Base-by-base conservation (phyloP, 2,888 invertebrate species). In the Dinocampus coccinellae region DNA sequence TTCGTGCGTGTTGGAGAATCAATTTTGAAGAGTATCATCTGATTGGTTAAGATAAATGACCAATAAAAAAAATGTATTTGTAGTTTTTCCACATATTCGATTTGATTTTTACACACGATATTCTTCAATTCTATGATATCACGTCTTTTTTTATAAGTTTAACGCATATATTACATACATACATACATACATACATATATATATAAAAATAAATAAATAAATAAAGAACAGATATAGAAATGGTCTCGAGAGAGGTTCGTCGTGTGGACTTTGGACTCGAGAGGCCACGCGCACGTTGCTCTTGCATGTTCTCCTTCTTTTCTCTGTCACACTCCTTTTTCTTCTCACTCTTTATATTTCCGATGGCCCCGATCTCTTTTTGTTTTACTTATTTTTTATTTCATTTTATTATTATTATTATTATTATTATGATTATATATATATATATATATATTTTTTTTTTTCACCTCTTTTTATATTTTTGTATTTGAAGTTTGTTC, bases 301-400 rank as follows among this genome's bases (percentile, higher is more conserved):
- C 47, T 47, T 47, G 47, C 47, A 47, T 47, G 47, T 47, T 20
- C 16, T 22, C 10, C 26, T 1, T 24, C 11, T 13, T 26, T 9
- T 55, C 55, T 24, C 6, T 2, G 22, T 55, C 26, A 11, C 42
- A 22, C 47, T 53, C 55, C 69, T 29, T 36, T 62, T 58, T 57
- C 67, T 24, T 73, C 70, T 73, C 69, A 16, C 75, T 73, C 72
- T 75, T 73, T 77, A 72, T 74, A 76, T 76, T 76, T 76, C 70
- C 73, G 69, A 76, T 74, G 77, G 60, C 76, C 76, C 76, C 77
- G 75, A 75, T 76, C 71, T 58, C 53, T 61, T 58, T 39, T 64
- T 57, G 20, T 60, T n/a, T n/a, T 52, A 36, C n/a, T 33, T 58
- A 24, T 68, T 68, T 55, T 20, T 65, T 16, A 10, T 22, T 22